phyloP scores from a whole-genome alignment of 2,113 vertebrate genomes.

The Phycodurus eques region DNA sequence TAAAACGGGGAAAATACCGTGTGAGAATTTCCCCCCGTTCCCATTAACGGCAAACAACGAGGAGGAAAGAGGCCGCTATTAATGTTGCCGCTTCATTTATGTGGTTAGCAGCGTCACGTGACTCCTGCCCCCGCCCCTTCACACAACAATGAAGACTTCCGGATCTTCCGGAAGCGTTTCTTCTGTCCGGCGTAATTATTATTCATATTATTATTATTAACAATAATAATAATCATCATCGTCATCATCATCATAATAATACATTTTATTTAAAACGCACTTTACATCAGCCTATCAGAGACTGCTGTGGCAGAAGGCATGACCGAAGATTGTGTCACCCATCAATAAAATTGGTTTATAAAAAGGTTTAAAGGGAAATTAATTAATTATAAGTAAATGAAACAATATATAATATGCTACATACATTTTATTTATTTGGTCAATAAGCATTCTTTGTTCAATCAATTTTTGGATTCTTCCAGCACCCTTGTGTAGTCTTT shows the following conservation, averaged over 20 bases:
- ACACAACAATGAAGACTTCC: slow-evolving; percentile 32
- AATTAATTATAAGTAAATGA: too few relatives aligned
- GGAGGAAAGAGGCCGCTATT: slow-evolving; percentile 7
- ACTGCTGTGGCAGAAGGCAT: too few relatives aligned
- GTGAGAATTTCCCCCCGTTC: fast-evolving
- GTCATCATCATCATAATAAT: background rate
- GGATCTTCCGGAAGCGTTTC: slow-evolving; percentile 11
- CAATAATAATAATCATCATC: background rate
- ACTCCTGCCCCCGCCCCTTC: slow-evolving; percentile 17
- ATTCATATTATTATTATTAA: background rate
- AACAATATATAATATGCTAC: too few relatives aligned
- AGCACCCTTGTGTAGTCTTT: too few relatives aligned
- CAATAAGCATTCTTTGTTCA: too few relatives aligned
- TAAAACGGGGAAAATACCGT: background rate
- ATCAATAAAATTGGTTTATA: too few relatives aligned
- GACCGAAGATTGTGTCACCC: too few relatives aligned
- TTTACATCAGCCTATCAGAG: too few relatives aligned
- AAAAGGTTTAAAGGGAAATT: too few relatives aligned
- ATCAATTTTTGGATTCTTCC: too few relatives aligned
- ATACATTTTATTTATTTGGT: too few relatives aligned
- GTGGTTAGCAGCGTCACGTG: slow-evolving; percentile 68
- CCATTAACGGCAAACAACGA: background rate
- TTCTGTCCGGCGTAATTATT: background rate
- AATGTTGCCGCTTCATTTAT: slow-evolving; percentile 51
- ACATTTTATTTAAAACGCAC: too few relatives aligned